A percentile compares a stretch with the other conserved stretches of the same genome.
phyloP scores from a whole-genome alignment of 1,140 invertebrate genomes.

The Trachymyrmex septentrionalis region DNA sequence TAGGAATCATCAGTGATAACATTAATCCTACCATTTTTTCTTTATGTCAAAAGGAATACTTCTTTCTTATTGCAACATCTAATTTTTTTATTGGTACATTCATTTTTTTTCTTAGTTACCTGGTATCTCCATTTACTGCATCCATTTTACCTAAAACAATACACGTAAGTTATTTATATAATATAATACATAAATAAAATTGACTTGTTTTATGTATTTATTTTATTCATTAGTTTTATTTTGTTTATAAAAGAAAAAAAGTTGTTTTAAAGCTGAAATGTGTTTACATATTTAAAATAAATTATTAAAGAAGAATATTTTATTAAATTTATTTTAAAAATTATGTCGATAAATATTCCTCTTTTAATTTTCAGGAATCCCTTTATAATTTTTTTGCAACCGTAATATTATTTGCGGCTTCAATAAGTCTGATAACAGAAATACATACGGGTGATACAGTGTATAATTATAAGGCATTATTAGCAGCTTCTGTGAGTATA shows the following conservation, averaged over 20 bases:
- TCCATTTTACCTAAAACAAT: constrained; percentile 94
- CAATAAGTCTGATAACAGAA: constrained; percentile 89
- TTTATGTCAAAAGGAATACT: constrained; percentile 83
- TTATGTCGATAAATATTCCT: neutral
- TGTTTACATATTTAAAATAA: neutral
- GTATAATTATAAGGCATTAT: neutral
- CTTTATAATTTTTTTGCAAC: constrained; percentile 92
- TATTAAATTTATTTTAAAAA: constrained; percentile 13
- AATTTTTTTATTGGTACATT: constrained; percentile 93
- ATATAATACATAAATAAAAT: neutral
- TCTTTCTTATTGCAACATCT: constrained; percentile 90
- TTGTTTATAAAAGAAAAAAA: neutral
- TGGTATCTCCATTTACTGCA: constrained; percentile 92
- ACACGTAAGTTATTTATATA: constrained; percentile 91
- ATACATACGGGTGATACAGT: constrained; percentile 72
- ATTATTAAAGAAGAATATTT: neutral
- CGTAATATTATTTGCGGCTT: constrained; percentile 89
- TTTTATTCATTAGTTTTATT: neutral
- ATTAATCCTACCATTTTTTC: constrained; percentile 77
- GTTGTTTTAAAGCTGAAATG: neutral
- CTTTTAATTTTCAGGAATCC: constrained; percentile 89
- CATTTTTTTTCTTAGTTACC: constrained; percentile 90
- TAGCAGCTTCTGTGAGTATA: constrained; percentile 13
- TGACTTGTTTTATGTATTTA: neutral
- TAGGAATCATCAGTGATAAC: constrained; percentile 90